phyloP scores from a whole-genome alignment of 2,888 invertebrate species.

The Herminia tarsipennalis region DNA sequence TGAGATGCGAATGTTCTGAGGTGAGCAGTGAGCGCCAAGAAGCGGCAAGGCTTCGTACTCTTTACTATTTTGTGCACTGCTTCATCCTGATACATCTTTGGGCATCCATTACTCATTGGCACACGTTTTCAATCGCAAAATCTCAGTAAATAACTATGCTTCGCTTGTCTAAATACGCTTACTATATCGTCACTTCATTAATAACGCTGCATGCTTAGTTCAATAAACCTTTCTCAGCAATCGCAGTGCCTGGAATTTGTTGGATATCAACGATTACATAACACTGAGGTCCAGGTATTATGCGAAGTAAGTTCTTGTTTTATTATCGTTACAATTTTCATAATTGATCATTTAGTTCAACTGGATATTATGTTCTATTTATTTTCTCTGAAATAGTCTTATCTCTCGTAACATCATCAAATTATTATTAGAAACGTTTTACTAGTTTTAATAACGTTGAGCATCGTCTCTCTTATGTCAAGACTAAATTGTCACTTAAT shows the following conservation, averaged over 20 bases:
- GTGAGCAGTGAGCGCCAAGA: conserved; percentile 36
- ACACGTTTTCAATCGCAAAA: conserved; percentile 1
- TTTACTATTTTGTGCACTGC: conserved; percentile 19
- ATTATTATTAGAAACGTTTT: too few species aligned
- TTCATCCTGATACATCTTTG: conserved; percentile 8
- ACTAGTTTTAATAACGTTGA: too few species aligned
- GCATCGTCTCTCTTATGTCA: too few species aligned
- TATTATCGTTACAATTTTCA: too few species aligned
- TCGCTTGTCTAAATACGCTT: conserved; percentile 5
- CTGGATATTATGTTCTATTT: too few species aligned
- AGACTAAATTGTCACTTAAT: too few species aligned
- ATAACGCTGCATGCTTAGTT: conserved; percentile 16
- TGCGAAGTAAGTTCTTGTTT: conserved; percentile 15
- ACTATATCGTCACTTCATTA: conserved; percentile 4
- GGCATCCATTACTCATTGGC: neutral
- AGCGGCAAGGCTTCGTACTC: conserved; percentile 24
- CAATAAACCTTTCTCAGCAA: conserved; percentile 11
- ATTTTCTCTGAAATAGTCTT: too few species aligned
- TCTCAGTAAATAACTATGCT: neutral
- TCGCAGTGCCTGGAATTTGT: conserved; percentile 6
- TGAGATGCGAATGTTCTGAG: conserved; percentile 43
- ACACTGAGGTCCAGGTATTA: neutral
- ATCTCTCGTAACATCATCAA: too few species aligned
- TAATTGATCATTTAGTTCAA: too few species aligned
- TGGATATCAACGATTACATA: neutral